A percentile compares a stretch with the other conserved stretches of the same genome.
Evolutionary conservation across 2,888 invertebrate genomes (phyloP).

Genomic region (Drosophila ustulata): DNA sequence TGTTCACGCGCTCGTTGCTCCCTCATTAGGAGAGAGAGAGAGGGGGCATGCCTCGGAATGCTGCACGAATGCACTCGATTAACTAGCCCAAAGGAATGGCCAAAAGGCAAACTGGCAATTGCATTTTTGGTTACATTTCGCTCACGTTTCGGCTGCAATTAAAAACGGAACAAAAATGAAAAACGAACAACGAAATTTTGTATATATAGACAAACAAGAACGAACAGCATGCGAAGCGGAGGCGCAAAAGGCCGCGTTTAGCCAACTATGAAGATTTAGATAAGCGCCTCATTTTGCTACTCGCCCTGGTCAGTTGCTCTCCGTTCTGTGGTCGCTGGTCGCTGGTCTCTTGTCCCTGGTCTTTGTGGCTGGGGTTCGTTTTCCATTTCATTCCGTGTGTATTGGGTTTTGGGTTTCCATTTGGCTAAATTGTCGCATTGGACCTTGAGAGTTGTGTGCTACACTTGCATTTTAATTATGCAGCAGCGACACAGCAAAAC

Average conservation of each 20-base stretch:
- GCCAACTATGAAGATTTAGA: slow-evolving; percentile 85
- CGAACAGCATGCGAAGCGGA: slow-evolving; percentile 44
- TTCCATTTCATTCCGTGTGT: slow-evolving; percentile 73
- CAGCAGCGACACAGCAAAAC: slow-evolving; percentile 26
- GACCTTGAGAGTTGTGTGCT: slow-evolving; percentile 61
- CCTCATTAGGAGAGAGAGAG: slow-evolving; percentile 6
- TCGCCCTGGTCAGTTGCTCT: slow-evolving; percentile 39
- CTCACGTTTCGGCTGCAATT: slow-evolving; percentile 83
- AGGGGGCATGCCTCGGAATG: slow-evolving; percentile 55
- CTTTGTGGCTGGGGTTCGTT: slow-evolving; percentile 46
- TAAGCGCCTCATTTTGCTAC: slow-evolving; percentile 82
- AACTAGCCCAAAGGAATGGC: slow-evolving; percentile 69
- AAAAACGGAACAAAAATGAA: slow-evolving; percentile 69
- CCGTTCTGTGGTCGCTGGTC: not conserved
- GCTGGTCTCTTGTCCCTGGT: not conserved
- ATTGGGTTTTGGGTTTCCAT: slow-evolving; percentile 40
- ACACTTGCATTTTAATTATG: slow-evolving; percentile 64
- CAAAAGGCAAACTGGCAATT: slow-evolving; percentile 68
- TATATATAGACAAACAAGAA: not conserved
- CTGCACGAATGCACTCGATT: slow-evolving; percentile 72
- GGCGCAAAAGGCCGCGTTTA: slow-evolving; percentile 84
- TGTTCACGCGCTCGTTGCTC: slow-evolving; percentile 52
- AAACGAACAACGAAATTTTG: slow-evolving; percentile 18
- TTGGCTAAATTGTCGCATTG: slow-evolving; percentile 73
- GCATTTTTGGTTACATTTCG: slow-evolving; percentile 80